Evolutionary conservation across 2,797 vertebrate species (phyloP), one percentile per base, ranked within the genome.

Genomic region (Coregonus suidteri): DNA sequence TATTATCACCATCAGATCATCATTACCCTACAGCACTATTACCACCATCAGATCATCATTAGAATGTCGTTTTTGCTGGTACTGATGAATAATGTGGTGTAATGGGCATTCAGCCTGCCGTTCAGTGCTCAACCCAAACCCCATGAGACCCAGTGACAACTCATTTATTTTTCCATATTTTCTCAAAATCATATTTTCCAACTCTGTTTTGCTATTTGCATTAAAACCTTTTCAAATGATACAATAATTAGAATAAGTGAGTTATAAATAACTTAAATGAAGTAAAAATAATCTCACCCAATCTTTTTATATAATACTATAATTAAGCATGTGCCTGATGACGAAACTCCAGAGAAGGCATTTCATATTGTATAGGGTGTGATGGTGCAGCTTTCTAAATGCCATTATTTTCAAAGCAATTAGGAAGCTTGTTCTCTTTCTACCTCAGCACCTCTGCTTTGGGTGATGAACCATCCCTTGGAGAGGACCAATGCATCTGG

Each of bases 1-100:
- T 41, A 9, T 41, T 41, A 9, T 1, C 41, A 47, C 7, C 7
- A 47, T 47, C 1, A 47, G 0, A 20, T 2, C 88, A 62, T 62
- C 85, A 91, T 89, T 90, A 91, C 89, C 94, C 94, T 91, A 91
- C 90, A 88, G 93, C 90, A 86, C 88, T 88, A 90, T 93, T 91
- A 91, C 87, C 88, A 93, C 89, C 92, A 93, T 90, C 88, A 90
- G 92, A 64, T 25, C 20, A 47, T 3, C 59, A 30, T 64, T 64
- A 25, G 59, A 64, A 64, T 64, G 59, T 30, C 11, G 59, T 64
- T 64, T 4, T 64, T 30, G 25, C 11, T 25, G 20, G 6, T 13
- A 30, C 20, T 64, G 20, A 47, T 64, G n/a, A 62, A 62, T 25
- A 64, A 30, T 64, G 59, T 25, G 20, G 25, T 30, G 15, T 64